These are phyloP conservation scores for Sprattus sprattus DNA, from an alignment of 2,113 vertebrate genomes.

Conservation along the genomic window DNA sequence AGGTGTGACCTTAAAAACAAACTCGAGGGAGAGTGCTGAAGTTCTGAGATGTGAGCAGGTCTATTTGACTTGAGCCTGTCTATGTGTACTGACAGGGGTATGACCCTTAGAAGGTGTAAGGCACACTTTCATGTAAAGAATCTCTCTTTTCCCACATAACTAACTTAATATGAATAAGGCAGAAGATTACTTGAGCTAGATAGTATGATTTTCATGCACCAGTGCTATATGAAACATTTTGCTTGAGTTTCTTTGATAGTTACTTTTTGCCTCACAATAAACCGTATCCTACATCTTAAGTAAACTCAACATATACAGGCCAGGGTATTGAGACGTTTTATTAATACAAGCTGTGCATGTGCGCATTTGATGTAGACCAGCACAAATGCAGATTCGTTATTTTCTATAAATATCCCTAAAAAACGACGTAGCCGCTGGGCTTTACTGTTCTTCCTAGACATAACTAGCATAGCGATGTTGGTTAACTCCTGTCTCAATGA, in stretches of 20 bases:
- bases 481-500: not conserved
- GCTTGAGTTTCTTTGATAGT: too few species aligned
- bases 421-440: too few species aligned
- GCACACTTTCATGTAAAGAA: not conserved
- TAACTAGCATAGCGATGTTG: not conserved
- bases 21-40: not conserved
- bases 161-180: not conserved
- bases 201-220: not conserved
- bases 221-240: too few species aligned
- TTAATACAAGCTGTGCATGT: too few species aligned
- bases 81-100: not conserved
- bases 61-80: slow-evolving; percentile 6
- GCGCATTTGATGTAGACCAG: too few species aligned
- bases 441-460: not conserved
- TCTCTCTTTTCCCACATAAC: not conserved
- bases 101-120: not conserved
- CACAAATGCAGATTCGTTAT: too few species aligned
- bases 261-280: too few species aligned
- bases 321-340: too few species aligned
- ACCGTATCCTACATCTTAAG: too few species aligned
- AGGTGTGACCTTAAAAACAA: slow-evolving; percentile 1
- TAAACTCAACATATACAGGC: too few species aligned
- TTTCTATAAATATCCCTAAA: too few species aligned
- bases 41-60: not conserved
- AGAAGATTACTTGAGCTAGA: not conserved